phyloP scores from a whole-genome alignment of 2,113 vertebrate species.

The Poeciliopsis occidentalis region DNA sequence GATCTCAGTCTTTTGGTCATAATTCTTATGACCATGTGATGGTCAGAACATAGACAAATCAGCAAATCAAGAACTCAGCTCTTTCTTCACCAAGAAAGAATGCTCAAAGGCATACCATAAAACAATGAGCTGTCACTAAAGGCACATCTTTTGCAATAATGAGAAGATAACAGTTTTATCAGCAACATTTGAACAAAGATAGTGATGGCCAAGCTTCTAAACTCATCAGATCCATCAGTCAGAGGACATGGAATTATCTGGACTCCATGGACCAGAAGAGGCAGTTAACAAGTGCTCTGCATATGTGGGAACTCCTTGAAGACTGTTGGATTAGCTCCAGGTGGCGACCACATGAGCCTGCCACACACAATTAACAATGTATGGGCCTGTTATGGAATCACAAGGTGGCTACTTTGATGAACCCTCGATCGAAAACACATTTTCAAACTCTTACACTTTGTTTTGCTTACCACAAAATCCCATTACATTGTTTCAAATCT shows the following conservation, averaged over 20 bases:
- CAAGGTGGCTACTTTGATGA: conserved; percentile 1
- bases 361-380: conserved; percentile 8
- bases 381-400: background rate
- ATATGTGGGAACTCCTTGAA: background rate
- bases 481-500: background rate
- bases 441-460: background rate
- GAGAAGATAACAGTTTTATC: background rate
- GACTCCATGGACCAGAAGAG: background rate
- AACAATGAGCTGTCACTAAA: background rate
- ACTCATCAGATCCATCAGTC: background rate
- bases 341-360: conserved; percentile 7
- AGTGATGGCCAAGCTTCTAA: background rate
- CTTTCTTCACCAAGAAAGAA: background rate
- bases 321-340: background rate
- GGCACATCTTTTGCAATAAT: background rate
- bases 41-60: too few species aligned
- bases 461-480: background rate
- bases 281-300: background rate
- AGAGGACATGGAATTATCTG: conserved; percentile 3
- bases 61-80: background rate
- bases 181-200: background rate
- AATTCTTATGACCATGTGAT: too few species aligned
- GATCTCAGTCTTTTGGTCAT: too few species aligned
- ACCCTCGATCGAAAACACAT: background rate
- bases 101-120: background rate